A percentile compares a stretch with the other conserved stretches of the same genome.
Conservation (phyloP, 2,888 invertebrate species). For the Cepaea hortensis region DNA sequence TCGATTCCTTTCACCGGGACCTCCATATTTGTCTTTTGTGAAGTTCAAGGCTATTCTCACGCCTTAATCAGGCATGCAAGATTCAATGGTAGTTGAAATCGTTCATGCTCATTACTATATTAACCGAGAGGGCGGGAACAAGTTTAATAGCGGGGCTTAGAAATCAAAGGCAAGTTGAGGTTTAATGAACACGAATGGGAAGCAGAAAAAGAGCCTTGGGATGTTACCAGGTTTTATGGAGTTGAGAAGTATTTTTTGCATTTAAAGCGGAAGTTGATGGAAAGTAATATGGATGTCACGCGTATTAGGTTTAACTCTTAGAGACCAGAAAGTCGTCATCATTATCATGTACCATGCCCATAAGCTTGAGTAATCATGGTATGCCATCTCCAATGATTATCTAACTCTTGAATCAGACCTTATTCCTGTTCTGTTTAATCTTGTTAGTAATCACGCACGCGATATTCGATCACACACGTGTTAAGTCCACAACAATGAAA, state of each 20-base stretch:
- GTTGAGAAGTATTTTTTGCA: background rate
- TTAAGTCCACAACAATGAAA: too few species aligned
- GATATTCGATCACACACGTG: too few species aligned
- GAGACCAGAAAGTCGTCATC: too few species aligned
- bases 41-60: slow-evolving; percentile 26
- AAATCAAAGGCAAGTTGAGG: slow-evolving; percentile 9
- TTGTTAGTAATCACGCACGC: too few species aligned
- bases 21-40: slow-evolving; percentile 30
- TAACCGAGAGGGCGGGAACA: slow-evolving; percentile 9
- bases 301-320: too few species aligned
- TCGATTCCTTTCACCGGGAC: slow-evolving; percentile 20
- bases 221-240: slow-evolving; percentile 17
- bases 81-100: slow-evolving; percentile 28
- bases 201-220: background rate
- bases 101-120: slow-evolving; percentile 38
- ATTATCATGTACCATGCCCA: too few species aligned
- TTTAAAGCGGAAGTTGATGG: background rate
- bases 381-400: too few species aligned
- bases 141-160: background rate
- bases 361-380: too few species aligned
- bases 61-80: slow-evolving; percentile 33
- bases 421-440: too few species aligned
- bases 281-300: background rate
- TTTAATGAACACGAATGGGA: background rate
- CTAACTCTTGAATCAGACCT: too few species aligned